phyloP scores from a whole-genome alignment of 2,888 invertebrate genomes.

The Caenorhabditis sp. region DNA sequence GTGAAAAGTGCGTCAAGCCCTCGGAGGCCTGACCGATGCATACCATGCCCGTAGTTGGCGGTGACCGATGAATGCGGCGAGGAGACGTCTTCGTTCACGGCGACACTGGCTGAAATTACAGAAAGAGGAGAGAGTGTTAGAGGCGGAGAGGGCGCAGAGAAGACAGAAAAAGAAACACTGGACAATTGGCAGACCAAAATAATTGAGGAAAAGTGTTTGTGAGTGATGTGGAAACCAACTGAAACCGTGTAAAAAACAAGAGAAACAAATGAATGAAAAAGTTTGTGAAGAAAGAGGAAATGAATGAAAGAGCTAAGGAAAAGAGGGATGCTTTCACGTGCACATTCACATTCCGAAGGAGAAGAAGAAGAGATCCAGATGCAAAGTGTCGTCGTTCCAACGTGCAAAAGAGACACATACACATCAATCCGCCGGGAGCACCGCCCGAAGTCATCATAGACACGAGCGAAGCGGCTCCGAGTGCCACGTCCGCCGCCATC shows the following conservation, averaged over 20 bases:
- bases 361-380: constrained; percentile 1
- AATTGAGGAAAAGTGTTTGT: constrained; percentile 1
- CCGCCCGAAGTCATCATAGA: constrained; percentile 58
- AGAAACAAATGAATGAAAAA: background rate
- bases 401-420: constrained; percentile 29
- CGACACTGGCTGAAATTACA: constrained; percentile 44
- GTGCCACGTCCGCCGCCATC: constrained; percentile 62
- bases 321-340: background rate
- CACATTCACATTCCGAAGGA: constrained; percentile 6
- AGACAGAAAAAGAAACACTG: constrained; percentile 16
- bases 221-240: background rate
- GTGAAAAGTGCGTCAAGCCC: background rate
- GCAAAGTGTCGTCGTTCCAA: background rate
- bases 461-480: constrained; percentile 66
- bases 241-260: background rate
- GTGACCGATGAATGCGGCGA: constrained; percentile 46
- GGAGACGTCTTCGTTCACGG: constrained; percentile 35
- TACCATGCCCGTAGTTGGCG: constrained; percentile 60
- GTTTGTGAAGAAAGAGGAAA: constrained; percentile 5
- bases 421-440: constrained; percentile 29
- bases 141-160: constrained; percentile 13
- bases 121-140: constrained; percentile 42
- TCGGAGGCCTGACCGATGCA: background rate
- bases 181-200: constrained; percentile 10
- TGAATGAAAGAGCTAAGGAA: constrained; percentile 9